A percentile compares a stretch with the other conserved stretches of the same genome.
Conservation (phyloP, 1,140 invertebrate species). For the Solenopsis invicta region DNA sequence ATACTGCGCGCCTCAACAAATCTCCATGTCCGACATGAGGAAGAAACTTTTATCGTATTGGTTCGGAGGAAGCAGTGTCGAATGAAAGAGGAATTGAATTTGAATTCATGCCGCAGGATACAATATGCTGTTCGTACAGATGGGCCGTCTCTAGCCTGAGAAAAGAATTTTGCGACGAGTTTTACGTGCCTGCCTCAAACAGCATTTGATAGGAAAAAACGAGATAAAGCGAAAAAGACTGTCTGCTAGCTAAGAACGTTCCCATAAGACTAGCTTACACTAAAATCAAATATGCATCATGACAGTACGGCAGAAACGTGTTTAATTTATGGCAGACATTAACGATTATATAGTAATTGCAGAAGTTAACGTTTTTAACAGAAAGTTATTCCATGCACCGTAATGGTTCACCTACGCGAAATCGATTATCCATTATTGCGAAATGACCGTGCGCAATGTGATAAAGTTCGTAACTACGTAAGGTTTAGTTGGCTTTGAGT, state of each 20-base stretch:
- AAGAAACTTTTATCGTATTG: conserved; percentile 56
- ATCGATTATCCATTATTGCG: conserved; percentile 39
- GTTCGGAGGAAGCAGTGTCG: conserved; percentile 45
- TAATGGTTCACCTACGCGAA: neutral
- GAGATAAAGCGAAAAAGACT: conserved; percentile 29
- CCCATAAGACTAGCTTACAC: neutral
- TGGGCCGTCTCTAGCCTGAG: conserved; percentile 6
- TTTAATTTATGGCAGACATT: neutral
- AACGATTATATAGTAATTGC: neutral
- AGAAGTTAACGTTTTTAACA: conserved; percentile 16
- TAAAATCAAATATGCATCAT: conserved; percentile 12
- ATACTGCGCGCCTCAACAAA: conserved; percentile 35
- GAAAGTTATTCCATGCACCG: neutral
- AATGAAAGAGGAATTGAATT: conserved; percentile 64
- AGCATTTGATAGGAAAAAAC: conserved; percentile 45
- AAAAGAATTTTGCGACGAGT: conserved; percentile 49
- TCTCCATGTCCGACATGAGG: conserved; percentile 48
- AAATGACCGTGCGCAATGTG: neutral
- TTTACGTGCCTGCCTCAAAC: conserved; percentile 50
- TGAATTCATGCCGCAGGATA: conserved; percentile 61
- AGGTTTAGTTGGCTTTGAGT: neutral
- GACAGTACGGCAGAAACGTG: no score
- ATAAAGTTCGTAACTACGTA: neutral
- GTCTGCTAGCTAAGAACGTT: neutral
- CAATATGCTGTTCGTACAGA: conserved; percentile 62